Evolutionary conservation across 64 coral and sea anemone species (phyloP).

Genomic region (Hydrozoanthus tunicans): DNA sequence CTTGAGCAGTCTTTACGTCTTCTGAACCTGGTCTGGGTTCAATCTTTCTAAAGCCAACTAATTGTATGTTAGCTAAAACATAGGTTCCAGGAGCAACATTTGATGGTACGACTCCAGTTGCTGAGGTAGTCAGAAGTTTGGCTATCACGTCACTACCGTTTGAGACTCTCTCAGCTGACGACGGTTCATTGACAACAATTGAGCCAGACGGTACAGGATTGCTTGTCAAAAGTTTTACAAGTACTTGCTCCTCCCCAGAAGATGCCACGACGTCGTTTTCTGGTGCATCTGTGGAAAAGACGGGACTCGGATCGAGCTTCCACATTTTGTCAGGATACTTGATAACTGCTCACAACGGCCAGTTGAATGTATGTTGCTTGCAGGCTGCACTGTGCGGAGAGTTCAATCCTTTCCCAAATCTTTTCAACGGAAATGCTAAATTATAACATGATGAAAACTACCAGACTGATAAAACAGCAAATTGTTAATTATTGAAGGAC

Average conservation of each 20-base stretch:
- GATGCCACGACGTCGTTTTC: conserved; percentile 8
- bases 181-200: background rate
- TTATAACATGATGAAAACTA: too few species aligned
- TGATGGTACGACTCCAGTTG: conserved; percentile 3
- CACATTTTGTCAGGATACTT: background rate
- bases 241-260: conserved; percentile 48
- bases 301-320: conserved; percentile 17
- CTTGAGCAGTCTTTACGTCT: conserved; percentile 37
- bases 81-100: conserved; percentile 39
- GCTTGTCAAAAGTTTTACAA: conserved; percentile 27
- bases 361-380: background rate
- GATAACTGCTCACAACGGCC: too few species aligned
- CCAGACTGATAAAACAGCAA: too few species aligned
- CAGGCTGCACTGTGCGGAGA: too few species aligned
- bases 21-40: conserved; percentile 77
- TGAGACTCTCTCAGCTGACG: conserved; percentile 2
- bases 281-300: conserved; percentile 9
- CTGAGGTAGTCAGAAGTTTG: conserved; percentile 54
- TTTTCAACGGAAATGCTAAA: too few species aligned
- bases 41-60: conserved; percentile 79
- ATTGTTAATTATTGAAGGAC: background rate
- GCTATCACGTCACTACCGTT: conserved; percentile 58
- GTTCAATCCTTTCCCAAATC: too few species aligned
- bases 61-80: conserved; percentile 52
- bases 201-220: conserved; percentile 16